phyloP scores from a whole-genome alignment of 2,797 vertebrate species.

The Bradypus variegatus region DNA sequence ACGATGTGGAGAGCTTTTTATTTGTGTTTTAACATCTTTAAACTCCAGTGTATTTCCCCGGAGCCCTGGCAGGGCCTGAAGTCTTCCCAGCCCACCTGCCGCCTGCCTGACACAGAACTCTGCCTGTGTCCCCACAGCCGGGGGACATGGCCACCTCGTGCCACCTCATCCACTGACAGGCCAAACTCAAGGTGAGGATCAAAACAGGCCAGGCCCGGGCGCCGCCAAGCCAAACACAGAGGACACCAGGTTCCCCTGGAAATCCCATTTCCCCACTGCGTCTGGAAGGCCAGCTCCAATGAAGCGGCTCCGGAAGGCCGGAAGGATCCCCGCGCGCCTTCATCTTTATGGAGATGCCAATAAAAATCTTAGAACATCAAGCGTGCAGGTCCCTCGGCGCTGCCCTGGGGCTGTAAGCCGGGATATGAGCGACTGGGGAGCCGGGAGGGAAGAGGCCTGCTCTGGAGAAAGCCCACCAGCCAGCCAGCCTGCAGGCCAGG shows the following conservation, averaged over 20 bases:
- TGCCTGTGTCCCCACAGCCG: constrained; percentile 55
- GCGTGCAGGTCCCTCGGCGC: constrained; percentile 70
- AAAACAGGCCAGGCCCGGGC: constrained; percentile 40
- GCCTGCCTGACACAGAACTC: constrained; percentile 51
- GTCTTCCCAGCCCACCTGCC: constrained; percentile 62
- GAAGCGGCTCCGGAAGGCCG: constrained; percentile 75
- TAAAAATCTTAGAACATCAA: constrained; percentile 77
- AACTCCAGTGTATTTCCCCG: constrained; percentile 12
- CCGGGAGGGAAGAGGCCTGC: constrained; percentile 67
- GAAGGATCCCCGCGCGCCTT: constrained; percentile 73
- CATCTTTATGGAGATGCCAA: constrained; percentile 76
- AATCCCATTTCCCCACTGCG: constrained; percentile 66
- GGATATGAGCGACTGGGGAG: constrained; percentile 74
- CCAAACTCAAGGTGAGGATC: constrained; percentile 44
- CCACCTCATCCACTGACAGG: constrained; percentile 47
- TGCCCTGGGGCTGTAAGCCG: constrained; percentile 70
- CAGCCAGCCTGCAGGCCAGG: constrained; percentile 64
- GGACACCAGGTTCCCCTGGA: constrained; percentile 72
- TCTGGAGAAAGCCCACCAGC: constrained; percentile 69
- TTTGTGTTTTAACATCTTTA: constrained; percentile 51
- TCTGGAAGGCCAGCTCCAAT: constrained; percentile 73
- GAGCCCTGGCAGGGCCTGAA: constrained; percentile 10
- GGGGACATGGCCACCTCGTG: constrained; percentile 18
- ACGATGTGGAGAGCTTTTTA: background rate
- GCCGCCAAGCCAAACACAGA: constrained; percentile 75